Evolutionary conservation across 2,888 invertebrate species (phyloP).

Genomic region (Ochropleura leucogaster): DNA sequence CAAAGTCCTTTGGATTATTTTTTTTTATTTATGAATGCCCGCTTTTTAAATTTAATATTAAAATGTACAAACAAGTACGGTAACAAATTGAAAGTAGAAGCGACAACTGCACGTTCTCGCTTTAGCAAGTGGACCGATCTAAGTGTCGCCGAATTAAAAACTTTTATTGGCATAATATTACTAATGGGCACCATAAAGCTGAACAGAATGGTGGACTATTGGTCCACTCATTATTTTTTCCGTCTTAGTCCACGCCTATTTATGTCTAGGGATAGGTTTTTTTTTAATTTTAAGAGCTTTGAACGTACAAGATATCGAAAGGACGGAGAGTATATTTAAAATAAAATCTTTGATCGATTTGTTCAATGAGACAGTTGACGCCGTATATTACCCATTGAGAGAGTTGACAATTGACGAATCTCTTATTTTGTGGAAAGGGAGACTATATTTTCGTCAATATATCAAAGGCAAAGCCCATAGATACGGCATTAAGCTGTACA

Average conservation of each 20-base stretch:
- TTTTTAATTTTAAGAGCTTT: slow-evolving; percentile 63
- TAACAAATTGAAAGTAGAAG: slow-evolving; percentile 56
- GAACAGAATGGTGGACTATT: slow-evolving; percentile 61
- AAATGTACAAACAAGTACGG: slow-evolving; percentile 59
- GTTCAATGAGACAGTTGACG: slow-evolving; percentile 54
- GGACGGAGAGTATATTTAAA: slow-evolving; percentile 60
- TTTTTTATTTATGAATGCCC: slow-evolving; percentile 55
- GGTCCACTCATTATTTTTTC: slow-evolving; percentile 62
- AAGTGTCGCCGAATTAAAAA: slow-evolving; percentile 49
- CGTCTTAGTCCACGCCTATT: slow-evolving; percentile 54
- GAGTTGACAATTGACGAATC: slow-evolving; percentile 60
- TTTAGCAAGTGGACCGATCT: slow-evolving; percentile 57
- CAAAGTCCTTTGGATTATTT: slow-evolving; percentile 55
- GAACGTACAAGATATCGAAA: slow-evolving; percentile 57
- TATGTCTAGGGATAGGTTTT: slow-evolving; percentile 63
- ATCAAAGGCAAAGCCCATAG: slow-evolving; percentile 58
- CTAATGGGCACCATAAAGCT: slow-evolving; percentile 54
- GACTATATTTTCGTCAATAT: slow-evolving; percentile 61
- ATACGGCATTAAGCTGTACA: slow-evolving; percentile 54
- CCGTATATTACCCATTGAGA: slow-evolving; percentile 59
- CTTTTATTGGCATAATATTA: slow-evolving; percentile 54
- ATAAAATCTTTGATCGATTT: slow-evolving; percentile 61
- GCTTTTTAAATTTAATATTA: slow-evolving; percentile 51
- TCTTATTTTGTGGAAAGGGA: slow-evolving; percentile 60
- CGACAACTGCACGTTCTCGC: slow-evolving; percentile 50